phyloP scores from a whole-genome alignment of 2,113 vertebrate species.

The Anguilla japonica region DNA sequence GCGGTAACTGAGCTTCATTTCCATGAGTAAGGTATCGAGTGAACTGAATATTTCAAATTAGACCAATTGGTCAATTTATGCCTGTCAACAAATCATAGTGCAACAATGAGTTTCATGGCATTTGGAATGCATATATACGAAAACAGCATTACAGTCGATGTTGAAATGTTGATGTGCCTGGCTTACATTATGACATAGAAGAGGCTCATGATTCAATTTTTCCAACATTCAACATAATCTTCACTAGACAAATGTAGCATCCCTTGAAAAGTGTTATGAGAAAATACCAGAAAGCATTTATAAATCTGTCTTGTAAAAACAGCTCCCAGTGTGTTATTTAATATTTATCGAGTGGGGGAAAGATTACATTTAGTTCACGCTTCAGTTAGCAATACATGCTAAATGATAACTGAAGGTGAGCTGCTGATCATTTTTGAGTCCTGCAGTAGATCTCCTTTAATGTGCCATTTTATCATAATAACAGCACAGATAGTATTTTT shows the following conservation, averaged over 20 bases:
- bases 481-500: background rate
- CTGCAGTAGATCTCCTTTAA: background rate
- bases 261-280: background rate
- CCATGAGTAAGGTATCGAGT: background rate
- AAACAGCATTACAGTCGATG: background rate
- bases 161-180: background rate
- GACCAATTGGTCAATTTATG: conserved; percentile 10
- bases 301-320: background rate
- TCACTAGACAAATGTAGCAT: background rate
- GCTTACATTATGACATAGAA: background rate
- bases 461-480: background rate
- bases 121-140: background rate
- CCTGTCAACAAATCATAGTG: background rate
- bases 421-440: background rate
- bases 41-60: background rate
- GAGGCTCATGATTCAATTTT: background rate
- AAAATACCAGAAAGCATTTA: background rate
- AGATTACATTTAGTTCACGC: background rate
- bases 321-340: background rate
- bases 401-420: background rate
- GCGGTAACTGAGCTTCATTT: background rate
- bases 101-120: background rate
- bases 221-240: background rate
- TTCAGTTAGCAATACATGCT: background rate
- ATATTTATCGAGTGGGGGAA: background rate